Conservation (phyloP, 2,888 invertebrate species). For the Drosophila borborema region DNA sequence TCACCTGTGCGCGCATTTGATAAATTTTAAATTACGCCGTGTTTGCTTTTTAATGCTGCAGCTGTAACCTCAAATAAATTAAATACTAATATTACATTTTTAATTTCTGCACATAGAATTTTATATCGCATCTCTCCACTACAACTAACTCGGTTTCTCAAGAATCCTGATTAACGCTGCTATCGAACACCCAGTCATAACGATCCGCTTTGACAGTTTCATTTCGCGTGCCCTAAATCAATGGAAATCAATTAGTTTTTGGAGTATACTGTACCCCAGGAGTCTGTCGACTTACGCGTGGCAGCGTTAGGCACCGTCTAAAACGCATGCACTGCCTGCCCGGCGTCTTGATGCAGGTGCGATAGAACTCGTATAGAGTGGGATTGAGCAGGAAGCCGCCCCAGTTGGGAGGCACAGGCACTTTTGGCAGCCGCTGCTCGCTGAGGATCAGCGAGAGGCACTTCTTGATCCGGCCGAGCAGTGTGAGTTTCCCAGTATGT, state of each 20-base stretch:
- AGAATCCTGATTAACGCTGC: conserved; percentile 12
- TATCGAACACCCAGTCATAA: conserved; percentile 61
- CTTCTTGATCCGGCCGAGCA: conserved; percentile 15
- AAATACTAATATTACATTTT: neutral
- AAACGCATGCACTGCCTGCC: conserved; percentile 45
- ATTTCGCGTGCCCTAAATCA: conserved; percentile 44
- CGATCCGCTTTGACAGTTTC: conserved; percentile 28
- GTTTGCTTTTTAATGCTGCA: conserved; percentile 23
- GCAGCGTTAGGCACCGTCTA: conserved; percentile 50
- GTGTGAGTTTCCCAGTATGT: neutral
- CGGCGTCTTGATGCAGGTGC: conserved; percentile 1
- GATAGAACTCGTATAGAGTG: conserved; percentile 93
- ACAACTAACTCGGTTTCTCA: neutral
- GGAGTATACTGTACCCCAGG: neutral
- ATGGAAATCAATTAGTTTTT: neutral
- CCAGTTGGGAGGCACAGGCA: conserved; percentile 91
- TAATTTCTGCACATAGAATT: neutral
- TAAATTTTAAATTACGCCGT: conserved; percentile 8
- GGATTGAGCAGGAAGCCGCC: conserved; percentile 95
- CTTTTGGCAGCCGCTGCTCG: conserved; percentile 85
- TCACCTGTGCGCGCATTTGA: neutral
- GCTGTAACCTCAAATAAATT: neutral
- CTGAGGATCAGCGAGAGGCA: conserved; percentile 68
- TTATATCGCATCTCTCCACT: neutral
- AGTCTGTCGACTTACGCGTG: conserved; percentile 39